Conservation (phyloP, 2,797 vertebrate genomes). For the Labroides dimidiatus region DNA sequence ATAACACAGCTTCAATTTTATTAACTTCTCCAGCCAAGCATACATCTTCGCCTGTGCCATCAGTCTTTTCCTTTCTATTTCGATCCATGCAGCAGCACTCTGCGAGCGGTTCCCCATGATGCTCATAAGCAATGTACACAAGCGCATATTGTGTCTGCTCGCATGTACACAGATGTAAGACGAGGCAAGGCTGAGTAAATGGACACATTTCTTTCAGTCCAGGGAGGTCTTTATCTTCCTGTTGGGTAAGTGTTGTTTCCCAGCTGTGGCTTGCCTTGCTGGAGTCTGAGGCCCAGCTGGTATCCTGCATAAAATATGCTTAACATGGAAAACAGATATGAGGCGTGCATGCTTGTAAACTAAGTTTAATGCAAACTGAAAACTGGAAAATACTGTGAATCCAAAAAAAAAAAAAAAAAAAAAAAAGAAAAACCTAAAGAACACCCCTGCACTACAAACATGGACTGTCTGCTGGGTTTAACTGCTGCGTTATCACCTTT, state of each 20-base stretch:
- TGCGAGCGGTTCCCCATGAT: constrained; percentile 42
- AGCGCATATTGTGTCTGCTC: constrained; percentile 42
- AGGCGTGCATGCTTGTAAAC: constrained; percentile 12
- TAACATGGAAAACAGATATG: constrained; percentile 36
- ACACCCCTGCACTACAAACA: too few species aligned
- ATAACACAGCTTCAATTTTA: constrained; percentile 83
- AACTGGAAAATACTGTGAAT: constrained; percentile 9
- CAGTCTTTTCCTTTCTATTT: constrained; percentile 64
- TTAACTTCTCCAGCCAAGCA: constrained; percentile 83
- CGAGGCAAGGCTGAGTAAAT: constrained; percentile 42
- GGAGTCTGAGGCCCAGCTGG: constrained; percentile 47
- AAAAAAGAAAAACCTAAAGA: constrained; percentile 3
- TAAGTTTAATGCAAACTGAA: constrained; percentile 30
- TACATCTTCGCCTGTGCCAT: constrained; percentile 70
- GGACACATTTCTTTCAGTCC: constrained; percentile 46
- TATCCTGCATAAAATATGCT: constrained; percentile 40
- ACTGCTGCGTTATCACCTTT: background rate
- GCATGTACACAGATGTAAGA: constrained; percentile 62
- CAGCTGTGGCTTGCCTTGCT: constrained; percentile 41
- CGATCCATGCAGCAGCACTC: constrained; percentile 33
- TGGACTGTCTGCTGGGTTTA: background rate
- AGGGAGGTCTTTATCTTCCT: constrained; percentile 55
- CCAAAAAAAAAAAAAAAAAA: background rate
- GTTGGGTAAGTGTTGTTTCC: constrained; percentile 47
- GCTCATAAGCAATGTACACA: constrained; percentile 56